Conservation (phyloP, 2,797 vertebrate species). For the Geotrypetes seraphini region DNA sequence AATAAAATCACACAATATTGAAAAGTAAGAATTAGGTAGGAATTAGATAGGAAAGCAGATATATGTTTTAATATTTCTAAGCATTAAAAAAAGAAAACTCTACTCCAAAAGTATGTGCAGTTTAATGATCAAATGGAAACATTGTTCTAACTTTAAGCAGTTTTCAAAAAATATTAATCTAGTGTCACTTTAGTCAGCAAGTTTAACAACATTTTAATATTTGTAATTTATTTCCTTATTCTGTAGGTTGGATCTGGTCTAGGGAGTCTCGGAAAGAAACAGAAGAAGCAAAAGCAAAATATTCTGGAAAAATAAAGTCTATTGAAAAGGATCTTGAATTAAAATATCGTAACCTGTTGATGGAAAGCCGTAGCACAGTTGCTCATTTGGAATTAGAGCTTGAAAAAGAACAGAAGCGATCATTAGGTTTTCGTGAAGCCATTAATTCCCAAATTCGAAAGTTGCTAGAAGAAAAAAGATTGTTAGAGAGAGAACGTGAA, state of each 20-base stretch:
- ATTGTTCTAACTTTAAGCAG: too few species aligned
- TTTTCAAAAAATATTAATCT: too few species aligned
- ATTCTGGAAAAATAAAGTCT: slow-evolving; percentile 49
- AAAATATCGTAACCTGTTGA: slow-evolving; percentile 70
- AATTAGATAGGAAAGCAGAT: too few species aligned
- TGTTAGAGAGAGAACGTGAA: slow-evolving; percentile 67
- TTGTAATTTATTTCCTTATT: neutral
- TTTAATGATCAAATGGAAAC: too few species aligned
- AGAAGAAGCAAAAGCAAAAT: slow-evolving; percentile 62
- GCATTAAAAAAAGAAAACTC: too few species aligned
- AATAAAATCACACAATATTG: too few species aligned
- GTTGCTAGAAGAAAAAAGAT: slow-evolving; percentile 73
- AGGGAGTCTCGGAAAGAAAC: slow-evolving; percentile 85
- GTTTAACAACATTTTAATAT: too few species aligned
- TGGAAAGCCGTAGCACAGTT: slow-evolving; percentile 63
- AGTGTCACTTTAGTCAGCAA: too few species aligned
- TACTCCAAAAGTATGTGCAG: too few species aligned
- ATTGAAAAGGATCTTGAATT: slow-evolving; percentile 70
- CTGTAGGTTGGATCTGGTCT: slow-evolving; percentile 92
- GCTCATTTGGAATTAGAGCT: slow-evolving; percentile 79
- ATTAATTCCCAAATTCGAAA: slow-evolving; percentile 78
- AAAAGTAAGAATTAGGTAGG: too few species aligned
- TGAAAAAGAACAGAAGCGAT: slow-evolving; percentile 82
- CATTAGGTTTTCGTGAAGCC: slow-evolving; percentile 75
- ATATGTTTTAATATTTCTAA: too few species aligned